phyloP scores from a whole-genome alignment of 2,797 vertebrate genomes.

The Lagorchestes hirsutus region DNA sequence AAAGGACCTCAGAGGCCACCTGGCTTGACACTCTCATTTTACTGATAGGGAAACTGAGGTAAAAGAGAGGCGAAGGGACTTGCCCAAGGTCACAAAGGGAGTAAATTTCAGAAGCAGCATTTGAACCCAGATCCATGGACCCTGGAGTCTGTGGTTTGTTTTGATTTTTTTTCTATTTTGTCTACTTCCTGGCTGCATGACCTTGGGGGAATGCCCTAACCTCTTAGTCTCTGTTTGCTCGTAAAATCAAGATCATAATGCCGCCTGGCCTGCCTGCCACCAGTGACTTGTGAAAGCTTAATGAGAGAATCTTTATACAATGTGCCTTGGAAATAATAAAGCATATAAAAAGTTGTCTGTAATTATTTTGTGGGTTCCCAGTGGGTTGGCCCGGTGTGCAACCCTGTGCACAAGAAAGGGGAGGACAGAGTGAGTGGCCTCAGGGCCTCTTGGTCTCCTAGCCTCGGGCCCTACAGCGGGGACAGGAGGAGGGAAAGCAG shows the following conservation, averaged over 20 bases:
- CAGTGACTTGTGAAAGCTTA: neutral
- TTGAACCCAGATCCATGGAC: neutral
- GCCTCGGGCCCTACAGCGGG: neutral
- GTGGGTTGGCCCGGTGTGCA: neutral
- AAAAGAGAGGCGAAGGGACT: neutral
- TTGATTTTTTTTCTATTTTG: neutral
- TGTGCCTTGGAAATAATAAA: neutral
- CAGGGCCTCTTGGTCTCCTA: neutral
- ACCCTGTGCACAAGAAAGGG: neutral
- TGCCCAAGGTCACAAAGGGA: neutral
- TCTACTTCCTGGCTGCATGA: neutral
- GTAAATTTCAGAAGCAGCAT: neutral
- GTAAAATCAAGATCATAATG: neutral
- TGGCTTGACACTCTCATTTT: neutral
- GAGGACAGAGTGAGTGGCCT: neutral
- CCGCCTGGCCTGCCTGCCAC: neutral
- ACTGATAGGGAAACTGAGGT: neutral
- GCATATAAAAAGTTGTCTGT: neutral
- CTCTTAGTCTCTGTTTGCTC: neutral
- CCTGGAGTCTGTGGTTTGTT: neutral
- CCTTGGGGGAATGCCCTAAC: neutral
- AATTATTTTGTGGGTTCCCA: neutral
- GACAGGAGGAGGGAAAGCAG: neutral
- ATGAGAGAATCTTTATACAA: neutral
- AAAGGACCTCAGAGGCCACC: neutral